Percentiles rank a stretch among this genome's conserved stretches.
Conservation (phyloP, 2,888 invertebrate genomes). For the Cotesia congregata region DNA sequence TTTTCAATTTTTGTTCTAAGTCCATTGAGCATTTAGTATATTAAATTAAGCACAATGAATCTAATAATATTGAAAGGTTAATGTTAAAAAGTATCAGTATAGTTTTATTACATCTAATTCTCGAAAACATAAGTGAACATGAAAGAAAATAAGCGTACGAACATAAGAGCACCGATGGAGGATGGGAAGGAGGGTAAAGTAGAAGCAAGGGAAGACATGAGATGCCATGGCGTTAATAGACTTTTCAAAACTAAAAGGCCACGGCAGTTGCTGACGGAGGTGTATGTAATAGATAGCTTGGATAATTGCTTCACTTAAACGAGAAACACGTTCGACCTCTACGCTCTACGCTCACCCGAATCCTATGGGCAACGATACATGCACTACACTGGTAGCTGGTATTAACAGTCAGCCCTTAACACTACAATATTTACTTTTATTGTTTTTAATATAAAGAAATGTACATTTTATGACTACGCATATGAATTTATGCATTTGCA, state of each 20-base stretch:
- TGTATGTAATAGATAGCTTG: conserved; percentile 68
- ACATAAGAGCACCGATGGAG: not conserved
- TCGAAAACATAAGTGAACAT: not conserved
- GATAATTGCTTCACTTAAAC: conserved; percentile 70
- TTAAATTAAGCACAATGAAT: too few relatives aligned
- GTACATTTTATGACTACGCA: not conserved
- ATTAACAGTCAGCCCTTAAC: conserved; percentile 19
- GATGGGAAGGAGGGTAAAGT: not conserved
- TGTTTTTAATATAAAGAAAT: conserved; percentile 4
- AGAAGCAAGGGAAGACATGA: conserved; percentile 21
- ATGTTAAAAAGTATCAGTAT: too few relatives aligned
- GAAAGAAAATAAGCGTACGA: not conserved
- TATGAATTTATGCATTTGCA: not conserved
- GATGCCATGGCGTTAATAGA: conserved; percentile 50
- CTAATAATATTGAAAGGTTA: too few relatives aligned
- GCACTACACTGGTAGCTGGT: conserved; percentile 20
- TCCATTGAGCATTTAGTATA: too few relatives aligned
- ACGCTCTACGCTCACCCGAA: conserved; percentile 19
- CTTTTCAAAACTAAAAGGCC: conserved; percentile 67
- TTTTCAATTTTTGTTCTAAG: too few relatives aligned
- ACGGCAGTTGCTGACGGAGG: conserved; percentile 66
- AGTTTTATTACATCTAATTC: not conserved
- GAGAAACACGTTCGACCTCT: conserved; percentile 64
- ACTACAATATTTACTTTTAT: conserved; percentile 17
- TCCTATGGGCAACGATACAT: conserved; percentile 22